Evolutionary conservation across 37 sponge, comb jelly and placozoan genomes (phyloP), one percentile per base, ranked within the genome.

Genomic region (Petrosia ficiformis): DNA sequence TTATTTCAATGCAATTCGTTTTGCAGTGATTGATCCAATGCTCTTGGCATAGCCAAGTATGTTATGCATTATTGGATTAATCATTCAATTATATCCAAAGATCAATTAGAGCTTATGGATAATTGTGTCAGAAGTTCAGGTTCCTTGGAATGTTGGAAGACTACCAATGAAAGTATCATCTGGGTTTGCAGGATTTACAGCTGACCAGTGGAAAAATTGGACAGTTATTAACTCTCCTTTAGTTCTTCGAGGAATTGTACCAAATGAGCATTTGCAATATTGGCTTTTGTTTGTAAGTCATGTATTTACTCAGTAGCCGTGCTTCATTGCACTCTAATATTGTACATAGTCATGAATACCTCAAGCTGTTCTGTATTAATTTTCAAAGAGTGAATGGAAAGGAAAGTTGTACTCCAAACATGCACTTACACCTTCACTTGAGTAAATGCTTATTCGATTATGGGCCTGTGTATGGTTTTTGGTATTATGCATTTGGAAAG

Each of bases 1-100:
- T n/a, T 89, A 89, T 60, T 89, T 84, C 70, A 63, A 76, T 67
- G 54, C 75, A 39, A 10, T 35, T 33, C 35, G 33, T 36, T 77
- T 77, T 77, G 65, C 73, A 26, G 39, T 80, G 1, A 80, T 89
- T 34, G 90, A 89, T 43, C 90, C 81, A 21, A 89, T 89, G 90
- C 90, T 35, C 42, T 89, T 42, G 90, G 90, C 28, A 75, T 72
- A 36, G 80, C 80, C 54, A 89, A 89, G 42, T 72, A 80, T 66
- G 5, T 35, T 11, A 71, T 71, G 72, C 3, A 71, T 19, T 1
- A 42, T 2, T 3, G 38, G 28, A 26, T 39, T 2, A 14, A 71
- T 4, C 28, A 39, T 2, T 24, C 21, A 5, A 26, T 71, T 2
- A 2, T 71, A 24, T 4, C 42, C 24, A 38, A 6, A 14, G 26